Percentiles rank a stretch among this genome's conserved stretches.
Evolutionary conservation across 2,113 vertebrate species (phyloP).

Genomic region (Pionites leucogaster): DNA sequence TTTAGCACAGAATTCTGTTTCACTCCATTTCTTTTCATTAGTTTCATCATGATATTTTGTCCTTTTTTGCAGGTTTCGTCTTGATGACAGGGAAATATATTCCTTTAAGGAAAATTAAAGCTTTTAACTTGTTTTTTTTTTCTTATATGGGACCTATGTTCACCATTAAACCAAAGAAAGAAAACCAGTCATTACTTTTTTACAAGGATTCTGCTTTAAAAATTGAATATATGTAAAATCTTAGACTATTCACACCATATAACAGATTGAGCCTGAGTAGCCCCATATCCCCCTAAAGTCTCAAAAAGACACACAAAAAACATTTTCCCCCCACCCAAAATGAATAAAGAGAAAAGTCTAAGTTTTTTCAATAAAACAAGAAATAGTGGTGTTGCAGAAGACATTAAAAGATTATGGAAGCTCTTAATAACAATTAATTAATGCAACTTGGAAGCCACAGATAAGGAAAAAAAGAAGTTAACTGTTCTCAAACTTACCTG

Average conservation of each 20-base stretch:
- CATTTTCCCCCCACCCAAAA: rapidly evolving
- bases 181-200: background rate
- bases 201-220: background rate
- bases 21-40: slow-evolving; percentile 24
- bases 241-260: background rate
- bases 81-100: background rate
- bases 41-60: background rate
- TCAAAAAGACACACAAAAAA: background rate
- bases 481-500: slow-evolving; percentile 5
- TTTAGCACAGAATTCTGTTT: slow-evolving; percentile 30
- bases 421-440: slow-evolving; percentile 48
- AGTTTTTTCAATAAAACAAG: background rate
- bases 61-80: background rate
- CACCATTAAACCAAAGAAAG: background rate
- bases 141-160: background rate
- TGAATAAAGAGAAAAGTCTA: background rate
- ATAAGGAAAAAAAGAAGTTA: background rate
- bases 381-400: background rate
- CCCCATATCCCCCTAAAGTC: background rate
- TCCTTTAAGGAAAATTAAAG: background rate
- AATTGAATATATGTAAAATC: background rate
- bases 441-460: slow-evolving; percentile 22
- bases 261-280: background rate
- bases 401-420: background rate
- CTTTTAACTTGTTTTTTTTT: background rate